Percentiles rank a stretch among this genome's conserved stretches.
phyloP scores from a whole-genome alignment of 2,797 vertebrate species.

The Dendrocincla tyrannina region DNA sequence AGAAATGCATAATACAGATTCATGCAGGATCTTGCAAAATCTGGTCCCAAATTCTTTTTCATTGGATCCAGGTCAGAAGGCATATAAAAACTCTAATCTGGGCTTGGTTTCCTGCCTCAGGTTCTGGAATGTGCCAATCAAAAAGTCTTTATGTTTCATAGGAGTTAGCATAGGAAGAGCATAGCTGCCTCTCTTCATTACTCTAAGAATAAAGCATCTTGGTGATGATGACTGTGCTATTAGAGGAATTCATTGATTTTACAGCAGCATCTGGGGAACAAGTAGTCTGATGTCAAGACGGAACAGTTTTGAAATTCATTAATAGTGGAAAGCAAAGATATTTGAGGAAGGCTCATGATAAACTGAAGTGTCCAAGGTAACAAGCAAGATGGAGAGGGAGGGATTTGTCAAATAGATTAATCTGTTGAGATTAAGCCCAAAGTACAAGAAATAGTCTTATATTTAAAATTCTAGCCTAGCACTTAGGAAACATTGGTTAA shows the following conservation, averaged over 20 bases:
- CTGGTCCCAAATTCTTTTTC: not conserved
- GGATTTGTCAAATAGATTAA: not conserved
- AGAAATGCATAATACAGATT: not conserved
- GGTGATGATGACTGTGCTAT: not conserved
- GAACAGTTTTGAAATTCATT: not conserved
- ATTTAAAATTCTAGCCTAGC: not conserved
- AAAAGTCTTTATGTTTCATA: not conserved
- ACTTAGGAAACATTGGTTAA: not conserved
- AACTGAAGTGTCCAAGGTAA: not conserved
- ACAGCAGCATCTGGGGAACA: not conserved
- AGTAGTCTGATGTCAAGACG: not conserved
- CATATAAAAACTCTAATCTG: not conserved
- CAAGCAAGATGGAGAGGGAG: not conserved
- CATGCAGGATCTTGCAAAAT: not conserved
- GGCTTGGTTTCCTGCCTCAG: not conserved
- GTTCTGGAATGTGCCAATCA: not conserved
- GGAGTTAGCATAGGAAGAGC: not conserved
- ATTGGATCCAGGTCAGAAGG: not conserved
- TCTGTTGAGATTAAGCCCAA: not conserved
- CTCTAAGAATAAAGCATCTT: not conserved
- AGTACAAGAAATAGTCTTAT: not conserved
- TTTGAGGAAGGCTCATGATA: not conserved
- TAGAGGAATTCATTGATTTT: conserved; percentile 23
- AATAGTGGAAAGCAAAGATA: not conserved
- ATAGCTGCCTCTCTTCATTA: not conserved